Evolutionary conservation across 2,113 vertebrate genomes (phyloP), one percentile per base, ranked within the genome.

Genomic region (Phaetusa simplex): DNA sequence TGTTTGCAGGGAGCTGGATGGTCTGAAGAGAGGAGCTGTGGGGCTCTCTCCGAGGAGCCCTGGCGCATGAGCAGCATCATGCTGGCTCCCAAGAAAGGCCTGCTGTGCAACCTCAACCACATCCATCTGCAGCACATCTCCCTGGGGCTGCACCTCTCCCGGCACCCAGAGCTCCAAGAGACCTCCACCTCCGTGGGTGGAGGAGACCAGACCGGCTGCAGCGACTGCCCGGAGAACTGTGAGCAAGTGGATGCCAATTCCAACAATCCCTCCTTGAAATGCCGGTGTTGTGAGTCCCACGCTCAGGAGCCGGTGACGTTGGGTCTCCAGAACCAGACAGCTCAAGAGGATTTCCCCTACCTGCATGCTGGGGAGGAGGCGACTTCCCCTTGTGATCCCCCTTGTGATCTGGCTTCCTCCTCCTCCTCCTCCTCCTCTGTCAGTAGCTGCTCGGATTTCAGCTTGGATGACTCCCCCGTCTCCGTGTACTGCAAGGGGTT

Each of bases 391-490:
- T 98, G 98, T 2, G 98, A 98, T 70, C 98, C 98, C 17, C 99
- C 99, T 32, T 98, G 98, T 4, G 98, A 98, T 78, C 98, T 98
- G 3, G 98, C 55, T 95, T 99, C 95, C 42, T 96, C 99, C 50
- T 99, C 94, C 56, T 78, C 94, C 32, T 89, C 90, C 56, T 95
- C 99, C 70, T 99, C 99, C 62, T 99, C 99, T 56, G 99, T 99
- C 91, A 99, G 99, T 95, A 99, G 99, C 97, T 99, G 99, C 96
- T 99, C 99, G 2, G 99, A 99, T 96, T 98, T 99, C 93, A 99
- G 99, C 91, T 98, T 98, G 10, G 99, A 99, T 62, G 98, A 98
- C 53, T 98, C 98, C 3, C 99, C 99, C 0, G 96, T 99, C 55
- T 99, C 99, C 1, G 98, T 98, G 85, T 98, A 98, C 96, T 98